Conservation (phyloP, 2,888 invertebrate genomes). For the Opisthograptis luteolata region DNA sequence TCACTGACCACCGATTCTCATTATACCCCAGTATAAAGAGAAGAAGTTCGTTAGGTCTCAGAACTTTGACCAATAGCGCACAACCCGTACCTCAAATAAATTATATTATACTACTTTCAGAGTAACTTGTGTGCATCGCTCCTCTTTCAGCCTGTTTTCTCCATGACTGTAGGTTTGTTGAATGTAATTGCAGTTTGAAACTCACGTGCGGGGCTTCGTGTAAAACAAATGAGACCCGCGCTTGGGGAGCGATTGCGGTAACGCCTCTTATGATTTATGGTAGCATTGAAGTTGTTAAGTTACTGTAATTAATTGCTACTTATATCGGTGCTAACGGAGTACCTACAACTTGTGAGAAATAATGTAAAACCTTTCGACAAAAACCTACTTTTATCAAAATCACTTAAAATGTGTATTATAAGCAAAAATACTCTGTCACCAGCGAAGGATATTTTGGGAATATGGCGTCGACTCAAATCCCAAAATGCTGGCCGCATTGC, state of each 20-base stretch:
- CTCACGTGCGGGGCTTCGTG: conserved; percentile 9
- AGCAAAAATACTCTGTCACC: too few species aligned
- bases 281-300: not conserved
- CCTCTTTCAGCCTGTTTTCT: conserved; percentile 9
- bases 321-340: too few species aligned
- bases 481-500: too few species aligned
- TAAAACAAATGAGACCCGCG: conserved; percentile 13
- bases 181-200: conserved; percentile 24
- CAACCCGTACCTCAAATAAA: not conserved
- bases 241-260: conserved; percentile 8
- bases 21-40: too few species aligned
- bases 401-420: too few species aligned
- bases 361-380: too few species aligned
- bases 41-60: too few species aligned
- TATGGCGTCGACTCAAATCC: too few species aligned
- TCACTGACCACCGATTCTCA: too few species aligned
- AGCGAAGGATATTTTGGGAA: too few species aligned
- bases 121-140: not conserved
- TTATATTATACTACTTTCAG: not conserved
- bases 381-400: too few species aligned
- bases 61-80: not conserved
- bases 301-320: not conserved
- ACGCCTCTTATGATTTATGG: conserved; percentile 2
- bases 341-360: too few species aligned
- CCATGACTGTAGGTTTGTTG: conserved; percentile 9